Evolutionary conservation across 2,888 invertebrate species (phyloP).

Genomic region (Synergus laeviventris): DNA sequence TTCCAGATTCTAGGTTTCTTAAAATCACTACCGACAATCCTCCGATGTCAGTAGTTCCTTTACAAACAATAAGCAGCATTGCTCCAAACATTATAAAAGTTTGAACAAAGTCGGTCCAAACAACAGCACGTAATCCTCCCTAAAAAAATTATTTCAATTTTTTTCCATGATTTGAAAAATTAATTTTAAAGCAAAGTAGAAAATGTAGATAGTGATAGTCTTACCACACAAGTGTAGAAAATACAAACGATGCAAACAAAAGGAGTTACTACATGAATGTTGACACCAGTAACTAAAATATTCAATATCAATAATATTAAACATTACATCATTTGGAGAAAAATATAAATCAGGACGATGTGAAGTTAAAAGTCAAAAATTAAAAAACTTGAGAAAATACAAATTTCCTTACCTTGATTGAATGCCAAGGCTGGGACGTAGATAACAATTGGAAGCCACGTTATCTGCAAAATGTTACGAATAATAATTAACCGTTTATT

Average conservation of each 20-base stretch:
- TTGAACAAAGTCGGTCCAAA: slow-evolving; percentile 90
- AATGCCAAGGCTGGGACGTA: slow-evolving; percentile 88
- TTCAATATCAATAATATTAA: not conserved
- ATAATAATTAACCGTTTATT: not conserved
- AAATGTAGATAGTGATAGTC: slow-evolving; percentile 7
- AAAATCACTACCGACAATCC: slow-evolving; percentile 82
- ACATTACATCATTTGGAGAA: not conserved
- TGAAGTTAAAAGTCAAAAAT: slow-evolving; percentile 1
- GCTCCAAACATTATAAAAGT: slow-evolving; percentile 86
- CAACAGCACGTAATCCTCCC: slow-evolving; percentile 89
- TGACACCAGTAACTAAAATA: slow-evolving; percentile 88
- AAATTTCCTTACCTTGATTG: slow-evolving; percentile 83
- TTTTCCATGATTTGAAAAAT: slow-evolving; percentile 39
- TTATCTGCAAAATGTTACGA: slow-evolving; percentile 78
- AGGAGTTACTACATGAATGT: slow-evolving; percentile 88
- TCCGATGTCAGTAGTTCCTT: slow-evolving; percentile 85
- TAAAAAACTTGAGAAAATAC: slow-evolving; percentile 15
- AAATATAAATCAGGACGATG: not conserved
- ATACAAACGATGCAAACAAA: slow-evolving; percentile 90
- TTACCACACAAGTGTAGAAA: slow-evolving; percentile 89
- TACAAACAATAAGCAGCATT: slow-evolving; percentile 84
- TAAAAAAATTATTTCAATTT: slow-evolving; percentile 64
- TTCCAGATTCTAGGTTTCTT: slow-evolving; percentile 82
- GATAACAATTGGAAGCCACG: slow-evolving; percentile 87
- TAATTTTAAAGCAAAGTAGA: not conserved